A percentile compares a stretch with the other conserved stretches of the same genome.
phyloP scores from a whole-genome alignment of 2,797 vertebrate species.

The Sciaenops ocellatus region DNA sequence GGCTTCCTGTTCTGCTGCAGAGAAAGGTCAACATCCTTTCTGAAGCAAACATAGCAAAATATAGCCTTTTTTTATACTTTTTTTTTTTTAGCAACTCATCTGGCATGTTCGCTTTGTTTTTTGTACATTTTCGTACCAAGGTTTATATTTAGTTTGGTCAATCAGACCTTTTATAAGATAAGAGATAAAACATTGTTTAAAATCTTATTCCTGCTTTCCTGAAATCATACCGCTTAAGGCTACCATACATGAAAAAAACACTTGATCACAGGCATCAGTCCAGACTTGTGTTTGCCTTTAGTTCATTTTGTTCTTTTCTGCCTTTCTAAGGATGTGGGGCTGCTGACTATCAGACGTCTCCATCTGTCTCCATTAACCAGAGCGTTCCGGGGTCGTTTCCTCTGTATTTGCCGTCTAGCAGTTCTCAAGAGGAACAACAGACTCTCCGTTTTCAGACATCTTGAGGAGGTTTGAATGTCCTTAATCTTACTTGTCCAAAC shows the following conservation, averaged over 20 bases:
- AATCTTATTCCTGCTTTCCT: neutral
- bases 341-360: constrained; percentile 39
- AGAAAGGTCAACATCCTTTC: constrained; percentile 13
- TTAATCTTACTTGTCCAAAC: neutral
- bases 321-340: constrained; percentile 25
- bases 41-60: constrained; percentile 10
- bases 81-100: too few relatives aligned
- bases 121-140: too few relatives aligned
- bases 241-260: constrained; percentile 14
- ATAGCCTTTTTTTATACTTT: too few relatives aligned
- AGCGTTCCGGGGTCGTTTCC: constrained; percentile 20
- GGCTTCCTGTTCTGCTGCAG: constrained; percentile 35
- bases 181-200: neutral
- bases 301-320: constrained; percentile 3
- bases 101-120: too few relatives aligned
- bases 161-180: neutral
- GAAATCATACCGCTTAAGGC: neutral
- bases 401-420: neutral
- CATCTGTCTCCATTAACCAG: constrained; percentile 49
- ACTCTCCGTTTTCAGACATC: constrained; percentile 11
- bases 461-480: neutral
- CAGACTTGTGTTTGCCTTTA: constrained; percentile 13
- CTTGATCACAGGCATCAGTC: constrained; percentile 7
- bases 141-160: constrained; percentile 10
- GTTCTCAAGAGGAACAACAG: constrained; percentile 12